Conservation (phyloP, 2,888 invertebrate genomes). For the Drepanosiphum platanoidis region DNA sequence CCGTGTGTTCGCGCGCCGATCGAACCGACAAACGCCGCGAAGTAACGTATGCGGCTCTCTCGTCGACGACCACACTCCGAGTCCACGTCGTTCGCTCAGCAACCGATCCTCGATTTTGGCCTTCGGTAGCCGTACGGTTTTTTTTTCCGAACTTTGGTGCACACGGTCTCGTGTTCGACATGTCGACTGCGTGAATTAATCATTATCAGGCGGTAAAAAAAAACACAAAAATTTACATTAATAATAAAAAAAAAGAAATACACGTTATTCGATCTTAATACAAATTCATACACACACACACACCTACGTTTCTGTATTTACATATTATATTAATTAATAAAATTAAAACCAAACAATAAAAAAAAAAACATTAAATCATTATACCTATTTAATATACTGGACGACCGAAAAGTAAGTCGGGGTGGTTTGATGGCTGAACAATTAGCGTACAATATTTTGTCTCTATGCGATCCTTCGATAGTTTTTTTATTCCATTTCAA, state of each 20-base stretch:
- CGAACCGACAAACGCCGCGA: neutral
- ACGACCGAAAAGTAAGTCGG: slow-evolving; percentile 45
- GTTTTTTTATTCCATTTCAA: neutral
- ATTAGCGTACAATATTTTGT: neutral
- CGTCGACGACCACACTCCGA: neutral
- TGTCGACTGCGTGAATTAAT: slow-evolving; percentile 32
- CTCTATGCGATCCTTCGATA: neutral
- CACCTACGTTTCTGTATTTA: too few relatives aligned
- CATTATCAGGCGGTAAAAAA: slow-evolving; percentile 27
- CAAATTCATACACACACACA: neutral
- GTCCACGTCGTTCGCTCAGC: neutral
- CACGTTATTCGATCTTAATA: slow-evolving; percentile 13
- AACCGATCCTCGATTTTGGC: neutral
- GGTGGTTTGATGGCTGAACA: slow-evolving; percentile 12
- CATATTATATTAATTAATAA: too few relatives aligned
- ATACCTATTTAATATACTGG: neutral
- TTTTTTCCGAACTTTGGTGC: neutral
- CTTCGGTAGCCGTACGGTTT: neutral
- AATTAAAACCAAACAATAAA: too few relatives aligned
- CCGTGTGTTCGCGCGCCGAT: neutral
- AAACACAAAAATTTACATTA: slow-evolving; percentile 1
- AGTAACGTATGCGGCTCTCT: neutral
- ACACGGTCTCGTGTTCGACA: neutral
- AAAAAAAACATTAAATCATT: neutral
- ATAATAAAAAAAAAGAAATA: neutral